Base-by-base conservation (phyloP, 2,888 invertebrate genomes). In the Dolichopus griseipennis region DNA sequence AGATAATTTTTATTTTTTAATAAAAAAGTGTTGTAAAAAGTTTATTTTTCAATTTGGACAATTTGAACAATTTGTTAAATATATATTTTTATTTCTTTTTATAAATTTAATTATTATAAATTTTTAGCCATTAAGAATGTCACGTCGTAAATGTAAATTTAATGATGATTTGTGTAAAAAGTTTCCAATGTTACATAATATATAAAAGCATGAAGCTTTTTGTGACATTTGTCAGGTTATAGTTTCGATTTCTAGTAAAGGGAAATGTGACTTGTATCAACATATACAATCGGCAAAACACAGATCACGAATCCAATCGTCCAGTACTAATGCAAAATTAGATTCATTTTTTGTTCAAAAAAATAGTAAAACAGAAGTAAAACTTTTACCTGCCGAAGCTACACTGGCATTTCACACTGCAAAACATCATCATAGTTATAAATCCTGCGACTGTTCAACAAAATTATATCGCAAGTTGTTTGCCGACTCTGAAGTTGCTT, bases 351-450 rank as follows among this genome's bases (percentile, higher is more conserved):
- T 33, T 66, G 33, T 33, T 15, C n/a, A 33, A 22, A 27, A 34
- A 34, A 34, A 34, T 33, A 34, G 20, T 20, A 34, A 61, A 27
- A 9, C n/a, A 18, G 12, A 34, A 20, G 34, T 61, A 33, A 61
- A 66, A 61, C 27, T 61, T 27, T 33, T 33, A 34, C 61, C 66
- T 61, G n/a, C 34, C 15, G 66, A 66, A 34, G 61, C 66, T 66
- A 61, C 61, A 8, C 33, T 66, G 15, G 66, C 61, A 9, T 68
- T 69, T 64, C 61, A 68, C 34, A 65, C 64, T 65, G 33, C 20
- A 64, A 34, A 37, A 34, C 64, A 64, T 34, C 34, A 64, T n/a
- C 64, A 64, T 37, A 64, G 64, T 37, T 64, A 20, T 64, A 18
- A 20, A 1, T 64, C 64, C 18, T 20, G 20, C n/a, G 64, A 64